Base-by-base conservation (phyloP, 1,140 invertebrate genomes). In the Cotesia chilonis region DNA sequence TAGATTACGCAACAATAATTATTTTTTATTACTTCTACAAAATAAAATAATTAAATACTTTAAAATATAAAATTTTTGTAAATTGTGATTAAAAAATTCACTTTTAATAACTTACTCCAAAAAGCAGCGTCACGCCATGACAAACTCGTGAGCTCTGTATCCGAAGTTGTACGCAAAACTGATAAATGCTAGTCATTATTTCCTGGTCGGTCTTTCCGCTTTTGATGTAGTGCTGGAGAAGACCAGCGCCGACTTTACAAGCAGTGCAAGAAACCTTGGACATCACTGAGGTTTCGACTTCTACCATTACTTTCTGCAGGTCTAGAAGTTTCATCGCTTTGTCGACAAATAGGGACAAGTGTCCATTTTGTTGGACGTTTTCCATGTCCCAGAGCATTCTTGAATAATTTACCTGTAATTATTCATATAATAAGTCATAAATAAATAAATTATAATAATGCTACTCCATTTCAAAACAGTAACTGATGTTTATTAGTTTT, bases 231-330 rank as follows among this genome's bases (percentile, higher is more conserved):
- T 96, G 93, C 80, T 95, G 94, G 28, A 96, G 85, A 35, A 96
- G 84, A 0, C 94, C 92, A 59, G 94, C 93, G 1, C 94, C 92
- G 87, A 94, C 94, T 87, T 94, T 94, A 80, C 95, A 96, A 7
- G 95, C 95, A 0, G 94, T 95, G 78, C 95, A 96, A 0, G 94
- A 95, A 1, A 96, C 94, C 83, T 94, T 95, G 0, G 94, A 95
- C 93, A 96, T 94, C 2, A 96, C 92, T 10, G 94, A 95, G 73
- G 94, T 95, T 85, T 96, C 94, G 20, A 96, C 91, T 87, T 96
- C 94, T 76, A 92, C 92, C 73, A 93, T 92, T 3, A 96, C 94
- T 87, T 95, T 93, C 79, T 94, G 92, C 61, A 96, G 82, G 83
- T 96, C 94, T 9, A 96, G 85, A 9, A 96, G 82, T 80, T 92